A percentile compares a stretch with the other conserved stretches of the same genome.
Conservation (phyloP, 2,888 invertebrate genomes). For the Temnothorax unifasciatus region DNA sequence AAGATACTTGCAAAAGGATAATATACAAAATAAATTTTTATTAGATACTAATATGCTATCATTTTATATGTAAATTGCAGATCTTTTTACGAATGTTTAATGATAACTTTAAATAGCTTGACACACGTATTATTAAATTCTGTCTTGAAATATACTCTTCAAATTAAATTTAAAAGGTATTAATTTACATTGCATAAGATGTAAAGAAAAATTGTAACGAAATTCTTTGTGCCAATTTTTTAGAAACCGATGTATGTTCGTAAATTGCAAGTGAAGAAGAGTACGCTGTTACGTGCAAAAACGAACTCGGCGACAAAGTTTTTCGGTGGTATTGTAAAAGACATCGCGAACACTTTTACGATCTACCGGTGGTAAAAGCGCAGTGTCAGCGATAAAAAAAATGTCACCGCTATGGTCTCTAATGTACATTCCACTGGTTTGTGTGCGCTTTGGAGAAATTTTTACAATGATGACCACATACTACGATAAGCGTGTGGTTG, state of each 20-base stretch:
- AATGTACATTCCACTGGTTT: slow-evolving; percentile 6
- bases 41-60: too few relatives aligned
- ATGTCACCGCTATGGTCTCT: slow-evolving; percentile 1
- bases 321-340: slow-evolving; percentile 47
- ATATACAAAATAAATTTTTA: too few relatives aligned
- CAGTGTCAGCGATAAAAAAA: slow-evolving; percentile 23
- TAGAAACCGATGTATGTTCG: slow-evolving; percentile 35
- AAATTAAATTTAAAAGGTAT: neutral
- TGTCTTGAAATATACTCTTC: neutral
- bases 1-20: too few relatives aligned
- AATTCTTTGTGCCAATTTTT: slow-evolving; percentile 11
- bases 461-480: neutral
- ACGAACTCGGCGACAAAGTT: slow-evolving; percentile 39
- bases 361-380: slow-evolving; percentile 9
- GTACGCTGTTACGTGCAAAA: slow-evolving; percentile 36
- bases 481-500: neutral
- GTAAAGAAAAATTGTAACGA: neutral
- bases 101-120: neutral
- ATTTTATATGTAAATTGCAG: neutral
- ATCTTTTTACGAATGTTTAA: neutral
- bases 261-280: slow-evolving; percentile 37
- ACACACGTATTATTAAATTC: neutral
- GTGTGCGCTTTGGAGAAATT: neutral
- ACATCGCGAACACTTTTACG: slow-evolving; percentile 33
- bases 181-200: neutral